These are phyloP conservation scores for Tympanuchus pallidicinctus DNA, from an alignment of 2,113 vertebrate species.

Conservation along the genomic window DNA sequence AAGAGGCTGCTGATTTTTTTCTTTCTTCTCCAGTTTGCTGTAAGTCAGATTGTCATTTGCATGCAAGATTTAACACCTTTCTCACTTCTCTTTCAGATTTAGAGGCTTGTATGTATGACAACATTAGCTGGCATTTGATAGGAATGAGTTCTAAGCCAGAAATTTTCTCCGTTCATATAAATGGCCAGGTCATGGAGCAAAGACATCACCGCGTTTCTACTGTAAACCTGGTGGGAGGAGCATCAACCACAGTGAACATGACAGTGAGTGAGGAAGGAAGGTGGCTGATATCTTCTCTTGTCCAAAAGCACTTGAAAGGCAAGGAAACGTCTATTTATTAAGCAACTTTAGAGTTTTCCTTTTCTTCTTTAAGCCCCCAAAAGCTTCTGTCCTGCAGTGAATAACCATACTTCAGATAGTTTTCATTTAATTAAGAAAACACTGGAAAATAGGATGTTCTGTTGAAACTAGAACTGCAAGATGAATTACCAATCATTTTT, in stretches of 20 bases:
- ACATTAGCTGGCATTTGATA: conserved; percentile 89
- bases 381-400: background rate
- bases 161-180: conserved; percentile 93
- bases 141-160: conserved; percentile 93
- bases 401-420: background rate
- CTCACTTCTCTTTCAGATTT: conserved; percentile 79
- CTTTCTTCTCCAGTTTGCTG: background rate
- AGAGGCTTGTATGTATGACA: conserved; percentile 81
- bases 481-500: background rate
- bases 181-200: conserved; percentile 90
- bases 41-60: background rate
- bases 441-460: background rate
- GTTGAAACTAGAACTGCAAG: background rate
- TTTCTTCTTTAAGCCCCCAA: background rate
- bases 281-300: conserved; percentile 90
- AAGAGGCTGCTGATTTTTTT: background rate
- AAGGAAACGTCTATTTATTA: conserved; percentile 48
- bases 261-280: conserved; percentile 82
- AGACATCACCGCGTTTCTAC: conserved; percentile 83
- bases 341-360: background rate
- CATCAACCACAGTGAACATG: conserved; percentile 86
- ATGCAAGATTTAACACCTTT: background rate
- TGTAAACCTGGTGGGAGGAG: conserved; percentile 85
- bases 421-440: background rate
- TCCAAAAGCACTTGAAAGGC: conserved; percentile 88